A percentile compares a stretch with the other conserved stretches of the same genome.
Evolutionary conservation across 2,888 invertebrate genomes (phyloP).

Genomic region (Mesorhabditis sp.): DNA sequence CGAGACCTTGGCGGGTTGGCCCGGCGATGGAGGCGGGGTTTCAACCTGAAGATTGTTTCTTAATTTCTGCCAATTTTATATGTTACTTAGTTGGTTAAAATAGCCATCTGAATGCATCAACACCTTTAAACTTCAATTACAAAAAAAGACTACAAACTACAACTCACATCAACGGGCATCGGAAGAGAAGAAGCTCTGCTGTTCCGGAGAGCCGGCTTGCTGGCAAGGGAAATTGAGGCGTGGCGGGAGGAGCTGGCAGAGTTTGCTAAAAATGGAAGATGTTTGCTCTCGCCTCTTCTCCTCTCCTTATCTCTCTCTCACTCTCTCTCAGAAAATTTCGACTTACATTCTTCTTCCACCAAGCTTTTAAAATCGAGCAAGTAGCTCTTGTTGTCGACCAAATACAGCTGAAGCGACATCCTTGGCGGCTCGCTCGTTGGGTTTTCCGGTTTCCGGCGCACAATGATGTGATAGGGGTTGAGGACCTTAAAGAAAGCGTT

Average conservation of each 20-base stretch:
- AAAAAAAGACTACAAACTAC: background rate
- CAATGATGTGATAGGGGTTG: constrained; percentile 90
- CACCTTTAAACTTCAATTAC: background rate
- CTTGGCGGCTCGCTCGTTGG: constrained; percentile 64
- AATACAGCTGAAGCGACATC: constrained; percentile 97
- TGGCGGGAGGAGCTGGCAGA: constrained; percentile 53
- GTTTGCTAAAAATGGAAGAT: constrained; percentile 27
- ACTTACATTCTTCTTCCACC: constrained; percentile 57
- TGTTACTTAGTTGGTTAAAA: background rate
- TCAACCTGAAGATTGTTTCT: constrained; percentile 26
- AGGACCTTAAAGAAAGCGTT: constrained; percentile 66
- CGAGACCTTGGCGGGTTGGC: constrained; percentile 64
- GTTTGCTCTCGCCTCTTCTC: too few relatives aligned
- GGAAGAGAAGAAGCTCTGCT: constrained; percentile 53
- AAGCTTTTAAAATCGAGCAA: constrained; percentile 92
- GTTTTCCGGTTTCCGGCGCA: constrained; percentile 75
- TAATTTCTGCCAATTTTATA: background rate
- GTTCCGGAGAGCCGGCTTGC: constrained; percentile 47
- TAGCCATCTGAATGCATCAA: background rate
- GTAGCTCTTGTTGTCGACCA: constrained; percentile 96
- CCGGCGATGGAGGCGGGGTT: constrained; percentile 47
- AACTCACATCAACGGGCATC: constrained; percentile 44
- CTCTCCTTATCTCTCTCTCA: too few relatives aligned
- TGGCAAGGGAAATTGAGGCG: constrained; percentile 56
- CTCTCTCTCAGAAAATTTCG: background rate